Conservation (phyloP, 92 coral and sea anemone genomes). For the Palythoa grandiflora region DNA sequence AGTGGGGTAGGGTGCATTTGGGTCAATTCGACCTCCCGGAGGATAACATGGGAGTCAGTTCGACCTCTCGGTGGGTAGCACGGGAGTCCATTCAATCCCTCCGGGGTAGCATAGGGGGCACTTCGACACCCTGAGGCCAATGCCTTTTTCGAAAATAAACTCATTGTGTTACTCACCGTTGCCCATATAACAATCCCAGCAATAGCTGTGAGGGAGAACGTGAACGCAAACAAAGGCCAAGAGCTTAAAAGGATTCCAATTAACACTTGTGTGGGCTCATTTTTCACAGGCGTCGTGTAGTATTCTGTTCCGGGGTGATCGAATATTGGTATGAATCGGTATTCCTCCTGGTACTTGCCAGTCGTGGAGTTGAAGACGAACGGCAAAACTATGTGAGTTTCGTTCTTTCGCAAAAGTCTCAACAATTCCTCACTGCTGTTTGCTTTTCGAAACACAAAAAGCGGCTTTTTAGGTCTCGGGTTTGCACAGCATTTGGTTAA, state of each 20-base stretch:
- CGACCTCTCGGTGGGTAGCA: too few relatives aligned
- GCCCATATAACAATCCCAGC: slow-evolving; percentile 39
- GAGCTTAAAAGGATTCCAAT: slow-evolving; percentile 12
- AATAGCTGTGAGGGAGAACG: slow-evolving; percentile 33
- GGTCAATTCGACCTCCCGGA: too few relatives aligned
- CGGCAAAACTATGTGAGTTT: slow-evolving; percentile 29
- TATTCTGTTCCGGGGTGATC: slow-evolving; percentile 39
- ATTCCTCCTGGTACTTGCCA: neutral
- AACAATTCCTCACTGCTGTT: slow-evolving; percentile 14
- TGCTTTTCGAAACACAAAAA: slow-evolving; percentile 19
- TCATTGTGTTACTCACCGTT: slow-evolving; percentile 5
- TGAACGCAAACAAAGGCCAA: slow-evolving; percentile 45
- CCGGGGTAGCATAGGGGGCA: too few relatives aligned
- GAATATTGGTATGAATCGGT: neutral
- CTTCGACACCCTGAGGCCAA: too few relatives aligned
- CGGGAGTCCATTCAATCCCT: too few relatives aligned
- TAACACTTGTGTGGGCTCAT: slow-evolving; percentile 10
- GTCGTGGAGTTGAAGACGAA: neutral
- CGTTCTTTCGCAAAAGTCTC: slow-evolving; percentile 1
- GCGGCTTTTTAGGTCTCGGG: neutral
- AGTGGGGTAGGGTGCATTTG: too few relatives aligned
- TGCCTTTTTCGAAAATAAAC: too few relatives aligned
- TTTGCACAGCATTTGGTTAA: slow-evolving; percentile 10
- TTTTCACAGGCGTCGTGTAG: neutral
- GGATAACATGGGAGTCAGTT: too few relatives aligned